phyloP scores from a whole-genome alignment of 1,140 invertebrate species.

The Oreohelix idahoensis region DNA sequence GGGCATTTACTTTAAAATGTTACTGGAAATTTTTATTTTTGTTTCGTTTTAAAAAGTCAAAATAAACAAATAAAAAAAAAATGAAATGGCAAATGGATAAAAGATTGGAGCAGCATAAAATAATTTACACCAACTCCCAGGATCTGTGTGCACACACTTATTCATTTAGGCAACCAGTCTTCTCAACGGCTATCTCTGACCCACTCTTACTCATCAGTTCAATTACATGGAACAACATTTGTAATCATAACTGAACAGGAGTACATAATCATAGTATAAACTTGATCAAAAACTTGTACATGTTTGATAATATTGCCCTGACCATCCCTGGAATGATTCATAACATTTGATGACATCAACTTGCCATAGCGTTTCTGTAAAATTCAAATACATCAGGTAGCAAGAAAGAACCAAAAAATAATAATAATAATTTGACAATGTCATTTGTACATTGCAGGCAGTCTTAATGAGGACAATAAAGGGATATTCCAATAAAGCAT shows the following conservation, averaged over 20 bases:
- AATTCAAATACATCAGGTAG: slow-evolving; percentile 1
- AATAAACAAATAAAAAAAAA: not conserved
- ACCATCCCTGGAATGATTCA: slow-evolving; percentile 37
- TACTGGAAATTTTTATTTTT: not conserved
- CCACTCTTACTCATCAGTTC: not conserved
- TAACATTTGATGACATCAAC: slow-evolving; percentile 9
- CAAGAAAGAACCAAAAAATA: not conserved
- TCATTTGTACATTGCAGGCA: not conserved
- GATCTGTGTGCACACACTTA: not conserved
- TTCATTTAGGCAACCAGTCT: not conserved
- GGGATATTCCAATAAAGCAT: not conserved
- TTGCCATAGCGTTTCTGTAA: not conserved
- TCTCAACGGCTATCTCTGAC: not conserved
- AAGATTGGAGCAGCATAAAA: not conserved
- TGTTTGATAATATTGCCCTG: not conserved
- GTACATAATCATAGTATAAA: not conserved
- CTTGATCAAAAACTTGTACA: not conserved
- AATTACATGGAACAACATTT: not conserved
- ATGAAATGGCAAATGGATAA: not conserved
- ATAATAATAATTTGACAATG: not conserved
- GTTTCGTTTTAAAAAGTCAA: not conserved
- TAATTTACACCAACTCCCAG: not conserved
- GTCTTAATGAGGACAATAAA: not conserved
- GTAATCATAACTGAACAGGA: not conserved
- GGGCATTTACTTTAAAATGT: not conserved